These are phyloP conservation scores for Cebus imitator DNA, from an alignment of 2,113 vertebrate genomes.

Conservation along the genomic window DNA sequence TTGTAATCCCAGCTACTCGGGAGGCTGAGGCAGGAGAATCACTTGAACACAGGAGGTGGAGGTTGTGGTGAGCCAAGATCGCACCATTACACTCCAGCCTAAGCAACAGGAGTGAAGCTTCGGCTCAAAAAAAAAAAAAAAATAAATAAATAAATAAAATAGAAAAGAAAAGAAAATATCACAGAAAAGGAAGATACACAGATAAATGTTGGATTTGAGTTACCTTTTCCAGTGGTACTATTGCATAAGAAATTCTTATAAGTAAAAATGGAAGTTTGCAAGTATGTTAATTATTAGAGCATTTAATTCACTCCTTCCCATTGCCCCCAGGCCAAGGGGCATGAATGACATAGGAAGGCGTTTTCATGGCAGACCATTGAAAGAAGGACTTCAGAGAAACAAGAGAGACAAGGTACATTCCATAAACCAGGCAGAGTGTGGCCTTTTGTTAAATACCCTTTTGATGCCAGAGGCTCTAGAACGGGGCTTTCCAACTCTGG, in stretches of 20 bases:
- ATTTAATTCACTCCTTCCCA: background rate
- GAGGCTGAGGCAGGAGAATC: too few relatives aligned
- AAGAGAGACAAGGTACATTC: background rate
- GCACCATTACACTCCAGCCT: too few relatives aligned
- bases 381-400: background rate
- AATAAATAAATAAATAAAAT: background rate
- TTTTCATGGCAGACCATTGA: background rate
- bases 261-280: conserved; percentile 10
- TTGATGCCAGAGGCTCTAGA: background rate
- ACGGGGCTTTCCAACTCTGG: background rate
- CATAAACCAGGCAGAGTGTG: background rate
- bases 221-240: background rate
- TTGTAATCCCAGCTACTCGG: too few relatives aligned
- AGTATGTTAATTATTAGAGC: background rate
- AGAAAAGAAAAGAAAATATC: conserved; percentile 38
- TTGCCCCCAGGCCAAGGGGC: background rate
- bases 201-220: background rate
- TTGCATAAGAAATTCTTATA: background rate
- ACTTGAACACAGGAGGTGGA: too few relatives aligned
- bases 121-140: too few relatives aligned
- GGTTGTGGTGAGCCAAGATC: too few relatives aligned
- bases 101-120: too few relatives aligned
- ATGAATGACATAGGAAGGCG: background rate
- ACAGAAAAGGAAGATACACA: background rate
- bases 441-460: background rate